Evolutionary conservation across 92 coral and sea anemone genomes (phyloP).

Genomic region (Zoanthus sansibaricus): DNA sequence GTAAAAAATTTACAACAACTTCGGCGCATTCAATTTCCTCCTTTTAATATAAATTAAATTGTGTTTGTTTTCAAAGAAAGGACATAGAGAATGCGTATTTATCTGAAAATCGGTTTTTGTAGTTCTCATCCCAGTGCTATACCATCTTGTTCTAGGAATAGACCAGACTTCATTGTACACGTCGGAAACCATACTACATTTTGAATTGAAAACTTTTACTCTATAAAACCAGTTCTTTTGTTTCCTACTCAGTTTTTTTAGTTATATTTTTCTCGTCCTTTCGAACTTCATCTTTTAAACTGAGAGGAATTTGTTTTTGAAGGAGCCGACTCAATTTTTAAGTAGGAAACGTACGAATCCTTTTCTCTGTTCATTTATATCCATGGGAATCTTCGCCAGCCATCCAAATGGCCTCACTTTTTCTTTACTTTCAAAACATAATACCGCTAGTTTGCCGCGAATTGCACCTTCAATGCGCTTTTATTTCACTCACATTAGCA

Average conservation of each 20-base stretch:
- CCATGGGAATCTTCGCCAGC: constrained; percentile 26
- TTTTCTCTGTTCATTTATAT: constrained; percentile 17
- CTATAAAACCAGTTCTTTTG: neutral
- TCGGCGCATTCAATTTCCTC: constrained; percentile 32
- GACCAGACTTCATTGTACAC: neutral
- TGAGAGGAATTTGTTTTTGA: constrained; percentile 2
- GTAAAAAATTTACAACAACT: constrained; percentile 7
- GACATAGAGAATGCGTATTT: constrained; percentile 31
- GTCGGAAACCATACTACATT: constrained; percentile 42
- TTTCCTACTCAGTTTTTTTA: neutral
- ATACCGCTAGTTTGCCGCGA: constrained; percentile 39
- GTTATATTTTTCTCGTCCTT: neutral
- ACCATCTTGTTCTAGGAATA: neutral
- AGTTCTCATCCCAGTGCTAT: neutral
- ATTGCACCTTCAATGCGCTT: constrained; percentile 21
- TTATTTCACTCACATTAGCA: constrained; percentile 20
- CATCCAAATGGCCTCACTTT: constrained; percentile 20
- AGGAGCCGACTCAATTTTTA: constrained; percentile 22
- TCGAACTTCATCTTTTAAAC: neutral
- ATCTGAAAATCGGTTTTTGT: neutral
- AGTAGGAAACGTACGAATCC: constrained; percentile 43
- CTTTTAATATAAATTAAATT: constrained; percentile 11
- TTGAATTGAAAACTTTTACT: neutral
- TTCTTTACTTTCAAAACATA: neutral
- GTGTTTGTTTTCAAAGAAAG: neutral